Evolutionary conservation across 2,113 vertebrate genomes (phyloP).

Genomic region (Melozone crissalis): DNA sequence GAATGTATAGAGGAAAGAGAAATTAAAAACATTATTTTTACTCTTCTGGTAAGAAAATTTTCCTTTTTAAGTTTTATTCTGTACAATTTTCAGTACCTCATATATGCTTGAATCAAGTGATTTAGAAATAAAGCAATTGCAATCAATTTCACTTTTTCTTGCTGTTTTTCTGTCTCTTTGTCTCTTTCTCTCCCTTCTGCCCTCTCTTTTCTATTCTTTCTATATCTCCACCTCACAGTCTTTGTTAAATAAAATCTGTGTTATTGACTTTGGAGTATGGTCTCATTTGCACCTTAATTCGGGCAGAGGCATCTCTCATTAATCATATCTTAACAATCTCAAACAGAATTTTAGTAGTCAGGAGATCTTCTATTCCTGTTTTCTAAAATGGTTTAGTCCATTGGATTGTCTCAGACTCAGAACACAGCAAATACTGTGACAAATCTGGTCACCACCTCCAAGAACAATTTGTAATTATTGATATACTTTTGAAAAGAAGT

Average conservation of each 20-base stretch:
- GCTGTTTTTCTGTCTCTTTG: neutral
- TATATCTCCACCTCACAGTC: neutral
- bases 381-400: neutral
- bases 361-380: neutral
- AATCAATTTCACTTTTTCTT: neutral
- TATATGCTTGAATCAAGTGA: neutral
- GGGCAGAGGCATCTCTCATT: neutral
- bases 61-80: neutral
- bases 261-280: neutral
- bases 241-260: neutral
- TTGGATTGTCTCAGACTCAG: neutral
- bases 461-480: neutral
- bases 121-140: neutral
- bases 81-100: neutral
- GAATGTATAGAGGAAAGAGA: neutral
- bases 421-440: neutral
- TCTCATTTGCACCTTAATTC: neutral
- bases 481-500: neutral
- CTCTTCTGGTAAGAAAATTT: neutral
- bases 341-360: neutral
- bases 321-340: neutral
- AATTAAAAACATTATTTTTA: neutral
- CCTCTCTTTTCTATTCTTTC: neutral
- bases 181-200: neutral
- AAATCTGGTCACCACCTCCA: neutral